Evolutionary conservation across 2,113 vertebrate genomes (phyloP).

Genomic region (Sylvietta virens): DNA sequence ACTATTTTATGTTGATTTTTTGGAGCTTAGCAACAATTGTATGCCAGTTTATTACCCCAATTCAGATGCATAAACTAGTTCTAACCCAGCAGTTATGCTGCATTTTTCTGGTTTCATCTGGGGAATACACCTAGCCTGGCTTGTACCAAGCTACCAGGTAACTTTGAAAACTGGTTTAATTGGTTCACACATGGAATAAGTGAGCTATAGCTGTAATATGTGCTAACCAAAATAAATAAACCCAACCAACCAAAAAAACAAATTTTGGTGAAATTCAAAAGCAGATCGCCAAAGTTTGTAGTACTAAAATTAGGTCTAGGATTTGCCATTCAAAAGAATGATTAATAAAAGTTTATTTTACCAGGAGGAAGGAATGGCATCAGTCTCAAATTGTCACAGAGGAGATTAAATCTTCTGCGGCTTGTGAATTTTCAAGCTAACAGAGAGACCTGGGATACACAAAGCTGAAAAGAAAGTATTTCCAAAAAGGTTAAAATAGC

Average conservation of each 20-base stretch:
- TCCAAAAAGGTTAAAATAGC: slow-evolving; percentile 20
- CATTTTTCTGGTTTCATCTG: background rate
- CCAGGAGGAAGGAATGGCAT: background rate
- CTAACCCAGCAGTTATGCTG: background rate
- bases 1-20: background rate
- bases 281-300: background rate
- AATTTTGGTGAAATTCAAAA: background rate
- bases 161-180: background rate
- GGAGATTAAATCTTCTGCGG: background rate
- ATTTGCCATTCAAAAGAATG: background rate
- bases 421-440: background rate
- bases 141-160: background rate
- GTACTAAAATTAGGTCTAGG: background rate
- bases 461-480: background rate
- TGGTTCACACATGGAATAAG: background rate
- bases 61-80: background rate
- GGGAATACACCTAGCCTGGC: background rate
- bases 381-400: background rate
- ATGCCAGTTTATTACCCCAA: background rate
- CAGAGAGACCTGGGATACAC: background rate
- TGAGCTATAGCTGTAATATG: background rate
- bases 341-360: background rate
- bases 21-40: background rate
- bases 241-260: background rate
- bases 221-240: background rate